Evolutionary conservation across 2,113 vertebrate species (phyloP).

Genomic region (Potamarius usumacintae): DNA sequence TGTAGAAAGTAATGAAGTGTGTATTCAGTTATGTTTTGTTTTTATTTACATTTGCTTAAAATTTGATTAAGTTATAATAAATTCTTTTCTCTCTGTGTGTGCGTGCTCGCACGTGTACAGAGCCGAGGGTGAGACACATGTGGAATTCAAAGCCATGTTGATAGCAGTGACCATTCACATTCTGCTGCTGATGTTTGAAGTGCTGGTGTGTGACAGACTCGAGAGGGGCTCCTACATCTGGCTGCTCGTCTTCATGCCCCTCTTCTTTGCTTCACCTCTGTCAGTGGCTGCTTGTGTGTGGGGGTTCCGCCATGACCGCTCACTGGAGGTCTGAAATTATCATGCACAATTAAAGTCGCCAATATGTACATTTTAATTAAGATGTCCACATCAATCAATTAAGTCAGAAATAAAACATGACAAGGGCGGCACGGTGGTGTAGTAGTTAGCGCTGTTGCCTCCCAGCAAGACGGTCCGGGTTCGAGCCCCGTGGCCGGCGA

Average conservation of each 20-base stretch:
- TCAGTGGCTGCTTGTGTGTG: slow-evolving; percentile 97
- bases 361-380: neutral
- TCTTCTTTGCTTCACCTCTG: slow-evolving; percentile 96
- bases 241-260: slow-evolving; percentile 97
- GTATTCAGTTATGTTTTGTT: neutral
- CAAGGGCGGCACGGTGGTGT: too few species aligned
- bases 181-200: slow-evolving; percentile 94
- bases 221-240: slow-evolving; percentile 87
- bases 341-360: neutral
- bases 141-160: slow-evolving; percentile 98
- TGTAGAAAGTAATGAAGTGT: too few species aligned
- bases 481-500: too few species aligned
- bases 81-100: neutral
- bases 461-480: too few species aligned
- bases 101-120: slow-evolving; percentile 58
- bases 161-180: slow-evolving; percentile 96
- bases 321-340: slow-evolving; percentile 82
- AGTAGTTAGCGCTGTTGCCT: too few species aligned
- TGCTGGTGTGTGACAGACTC: slow-evolving; percentile 92
- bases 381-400: neutral
- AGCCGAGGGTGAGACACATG: slow-evolving; percentile 95
- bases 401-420: neutral
- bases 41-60: neutral
- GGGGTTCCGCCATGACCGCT: slow-evolving; percentile 96
- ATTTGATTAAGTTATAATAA: neutral